Percentiles rank a stretch among this genome's conserved stretches.
phyloP scores from a whole-genome alignment of 1,140 invertebrate genomes.

The Pogonognathellus flavescens region DNA sequence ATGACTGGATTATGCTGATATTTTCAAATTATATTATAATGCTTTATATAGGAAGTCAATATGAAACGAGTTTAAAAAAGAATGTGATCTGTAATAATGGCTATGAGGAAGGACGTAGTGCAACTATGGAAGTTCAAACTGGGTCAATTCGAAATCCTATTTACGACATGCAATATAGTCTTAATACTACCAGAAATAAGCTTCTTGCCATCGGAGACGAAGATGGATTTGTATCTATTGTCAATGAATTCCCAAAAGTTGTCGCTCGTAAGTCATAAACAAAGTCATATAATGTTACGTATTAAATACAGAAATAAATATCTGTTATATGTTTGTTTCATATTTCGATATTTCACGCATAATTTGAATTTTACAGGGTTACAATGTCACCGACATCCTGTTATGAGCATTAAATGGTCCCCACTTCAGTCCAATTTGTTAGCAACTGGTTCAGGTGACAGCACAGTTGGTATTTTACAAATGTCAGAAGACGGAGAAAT shows the following conservation, averaged over 20 bases:
- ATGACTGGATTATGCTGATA: too few relatives aligned
- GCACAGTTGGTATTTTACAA: slow-evolving; percentile 10
- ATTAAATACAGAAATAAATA: too few relatives aligned
- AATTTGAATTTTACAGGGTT: slow-evolving; percentile 1
- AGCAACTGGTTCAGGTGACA: slow-evolving; percentile 23
- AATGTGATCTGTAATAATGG: not conserved
- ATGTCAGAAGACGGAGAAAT: not conserved
- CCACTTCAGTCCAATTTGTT: slow-evolving; percentile 13
- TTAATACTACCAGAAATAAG: not conserved
- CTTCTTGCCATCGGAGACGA: not conserved
- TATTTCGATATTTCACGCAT: too few relatives aligned
- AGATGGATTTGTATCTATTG: slow-evolving; percentile 11
- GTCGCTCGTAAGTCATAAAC: not conserved
- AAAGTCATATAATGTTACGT: too few relatives aligned
- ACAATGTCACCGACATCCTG: slow-evolving; percentile 24
- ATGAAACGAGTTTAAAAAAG: slow-evolving; percentile 8
- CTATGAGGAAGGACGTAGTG: not conserved
- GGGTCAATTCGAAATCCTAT: slow-evolving; percentile 14
- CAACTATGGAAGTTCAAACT: slow-evolving; percentile 4
- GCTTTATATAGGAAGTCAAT: not conserved
- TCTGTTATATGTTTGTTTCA: too few relatives aligned
- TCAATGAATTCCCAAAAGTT: not conserved
- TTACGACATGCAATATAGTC: slow-evolving; percentile 31
- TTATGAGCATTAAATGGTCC: slow-evolving; percentile 27
- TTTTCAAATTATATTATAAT: too few relatives aligned